Evolutionary conservation across 2,888 invertebrate species (phyloP).

Genomic region (Sarcophaga subvicina): DNA sequence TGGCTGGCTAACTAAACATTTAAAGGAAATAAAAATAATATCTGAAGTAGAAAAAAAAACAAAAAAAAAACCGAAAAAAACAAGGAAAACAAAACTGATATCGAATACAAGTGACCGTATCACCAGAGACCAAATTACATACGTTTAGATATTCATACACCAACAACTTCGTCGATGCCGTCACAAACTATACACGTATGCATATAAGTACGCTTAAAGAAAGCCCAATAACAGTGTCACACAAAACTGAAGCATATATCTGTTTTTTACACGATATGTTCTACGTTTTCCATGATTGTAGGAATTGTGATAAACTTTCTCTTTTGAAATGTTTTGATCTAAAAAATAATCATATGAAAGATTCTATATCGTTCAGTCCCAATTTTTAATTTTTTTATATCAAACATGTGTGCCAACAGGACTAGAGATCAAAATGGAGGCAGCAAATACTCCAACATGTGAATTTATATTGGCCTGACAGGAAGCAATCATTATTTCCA

Average conservation of each 20-base stretch:
- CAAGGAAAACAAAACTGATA: constrained; percentile 29
- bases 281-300: too few relatives aligned
- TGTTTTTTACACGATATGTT: too few relatives aligned
- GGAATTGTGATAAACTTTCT: too few relatives aligned
- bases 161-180: background rate
- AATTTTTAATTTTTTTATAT: too few relatives aligned
- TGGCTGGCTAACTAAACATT: constrained; percentile 11
- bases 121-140: constrained; percentile 40
- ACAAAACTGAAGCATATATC: background rate
- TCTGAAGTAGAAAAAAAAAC: background rate
- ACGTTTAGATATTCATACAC: background rate
- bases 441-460: too few relatives aligned
- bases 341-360: too few relatives aligned
- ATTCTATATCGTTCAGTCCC: too few relatives aligned
- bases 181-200: background rate
- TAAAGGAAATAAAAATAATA: constrained; percentile 13
- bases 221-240: background rate
- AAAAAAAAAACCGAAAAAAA: constrained; percentile 16
- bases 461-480: too few relatives aligned
- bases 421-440: too few relatives aligned
- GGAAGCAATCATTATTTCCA: too few relatives aligned
- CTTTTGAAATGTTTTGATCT: too few relatives aligned
- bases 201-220: background rate
- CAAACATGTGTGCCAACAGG: too few relatives aligned
- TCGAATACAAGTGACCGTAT: constrained; percentile 59